Evolutionary conservation across 2,797 vertebrate species (phyloP), one percentile per base, ranked within the genome.

Genomic region (Eleutherodactylus coqui): DNA sequence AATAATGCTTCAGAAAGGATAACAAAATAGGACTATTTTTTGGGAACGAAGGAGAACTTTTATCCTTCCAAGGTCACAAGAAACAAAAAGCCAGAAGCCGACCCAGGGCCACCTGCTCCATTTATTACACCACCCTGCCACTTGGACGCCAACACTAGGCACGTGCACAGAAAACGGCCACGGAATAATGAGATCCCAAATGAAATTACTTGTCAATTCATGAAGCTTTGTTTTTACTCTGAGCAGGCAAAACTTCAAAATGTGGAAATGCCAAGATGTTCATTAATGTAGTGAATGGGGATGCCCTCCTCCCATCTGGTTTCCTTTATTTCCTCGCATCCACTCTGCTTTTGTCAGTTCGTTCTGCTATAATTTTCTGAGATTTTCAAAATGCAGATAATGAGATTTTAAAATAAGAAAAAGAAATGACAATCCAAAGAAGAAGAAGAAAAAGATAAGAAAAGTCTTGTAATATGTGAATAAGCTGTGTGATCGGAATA

Each of bases 151-250:
- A 49, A 77, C 75, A n/a, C 49, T 38, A 4, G 36, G 49, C 49
- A 77, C 32, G 49, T 51, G 75, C 53, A 24, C 69, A 49, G 43
- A 43, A 83, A 76, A 64, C 41, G 51, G 7, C 14, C 69, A 75
- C 38, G 10, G 45, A 75, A 60, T 62, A 75, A 75, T 75, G 41
- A 72, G 75, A 47, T 49, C 82, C 55, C 72, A 84, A 62, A 76
- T 76, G n/a, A 76, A 84, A 76, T 76, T 49, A 84, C 73, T 64
- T 76, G 41, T 76, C 82, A 83, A 75, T 77, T 84, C 73, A 76
- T 21, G 21, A 76, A 64, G 49, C 73, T 64, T 83, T 83, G 69
- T 45, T 75, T 73, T 76, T n/a, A 58, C 55, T 64, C 53, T 36
- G 27, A 2, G 73, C 41, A 84, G 70, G 9, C 49, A 76, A 84